Conservation (phyloP, 2,113 vertebrate genomes). For the Leiothrix lutea region DNA sequence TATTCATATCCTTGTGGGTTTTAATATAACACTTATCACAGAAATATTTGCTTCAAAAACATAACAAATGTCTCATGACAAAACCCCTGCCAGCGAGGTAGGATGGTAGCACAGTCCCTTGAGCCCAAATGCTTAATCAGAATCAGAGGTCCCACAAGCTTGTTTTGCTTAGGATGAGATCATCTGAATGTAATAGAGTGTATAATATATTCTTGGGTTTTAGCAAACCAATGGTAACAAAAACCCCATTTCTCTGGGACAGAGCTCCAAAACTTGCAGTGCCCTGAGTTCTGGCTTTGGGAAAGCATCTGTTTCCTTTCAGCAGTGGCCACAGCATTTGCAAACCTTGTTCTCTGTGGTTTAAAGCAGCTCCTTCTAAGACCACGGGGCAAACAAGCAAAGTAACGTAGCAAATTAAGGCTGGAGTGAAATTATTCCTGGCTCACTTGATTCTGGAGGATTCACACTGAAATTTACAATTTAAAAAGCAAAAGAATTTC, state of each 20-base stretch:
- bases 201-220: not conserved
- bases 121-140: constrained; percentile 23
- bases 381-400: not conserved
- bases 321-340: not conserved
- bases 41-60: constrained; percentile 54
- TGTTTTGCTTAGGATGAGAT: constrained; percentile 50
- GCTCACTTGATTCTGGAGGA: not conserved
- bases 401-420: not conserved
- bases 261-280: not conserved
- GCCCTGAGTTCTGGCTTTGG: not conserved
- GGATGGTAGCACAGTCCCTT: not conserved
- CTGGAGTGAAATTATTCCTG: not conserved
- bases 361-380: not conserved
- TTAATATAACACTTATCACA: constrained; percentile 52
- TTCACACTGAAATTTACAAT: not conserved
- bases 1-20: constrained; percentile 59
- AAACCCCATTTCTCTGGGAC: not conserved
- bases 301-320: constrained; percentile 5
- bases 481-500: not conserved
- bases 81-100: constrained; percentile 38
- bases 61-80: constrained; percentile 45
- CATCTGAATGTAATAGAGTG: constrained; percentile 6
- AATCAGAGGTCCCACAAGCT: constrained; percentile 39
- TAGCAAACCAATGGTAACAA: constrained; percentile 27
- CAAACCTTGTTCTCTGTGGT: not conserved